A percentile compares a stretch with the other conserved stretches of the same genome.
Evolutionary conservation across 2,797 vertebrate genomes (phyloP).

Genomic region (Paguma larvata): DNA sequence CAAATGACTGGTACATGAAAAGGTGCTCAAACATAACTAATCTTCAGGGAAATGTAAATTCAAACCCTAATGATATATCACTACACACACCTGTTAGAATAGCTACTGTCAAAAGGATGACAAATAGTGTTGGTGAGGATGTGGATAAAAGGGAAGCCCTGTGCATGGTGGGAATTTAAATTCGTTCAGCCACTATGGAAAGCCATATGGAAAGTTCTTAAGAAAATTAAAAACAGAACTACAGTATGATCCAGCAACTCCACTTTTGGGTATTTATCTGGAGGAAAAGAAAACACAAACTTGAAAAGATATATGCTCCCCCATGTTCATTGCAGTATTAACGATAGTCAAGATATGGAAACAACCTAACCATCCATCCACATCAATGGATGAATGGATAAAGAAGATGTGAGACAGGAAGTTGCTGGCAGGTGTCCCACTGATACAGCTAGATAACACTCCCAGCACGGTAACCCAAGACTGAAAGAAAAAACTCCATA

Average conservation of each 20-base stretch:
- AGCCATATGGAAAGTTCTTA: not conserved
- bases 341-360: not conserved
- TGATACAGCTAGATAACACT: not conserved
- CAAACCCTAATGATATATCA: not conserved
- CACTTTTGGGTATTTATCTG: not conserved
- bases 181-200: not conserved
- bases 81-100: not conserved
- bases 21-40: not conserved
- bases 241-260: not conserved
- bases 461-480: not conserved
- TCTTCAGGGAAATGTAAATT: not conserved
- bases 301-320: not conserved
- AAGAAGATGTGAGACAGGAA: not conserved
- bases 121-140: not conserved
- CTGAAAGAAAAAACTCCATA: not conserved
- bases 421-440: not conserved
- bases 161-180: not conserved
- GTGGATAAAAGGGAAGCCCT: not conserved
- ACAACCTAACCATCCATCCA: not conserved
- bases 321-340: not conserved
- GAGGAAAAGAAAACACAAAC: not conserved
- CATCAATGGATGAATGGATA: not conserved
- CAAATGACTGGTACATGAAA: not conserved
- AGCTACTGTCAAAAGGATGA: not conserved
- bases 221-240: not conserved